Percentiles rank a stretch among this genome's conserved stretches.
These are phyloP conservation scores for Petromus typicus DNA, from an alignment of 2,113 vertebrate genomes.

Conservation along the genomic window DNA sequence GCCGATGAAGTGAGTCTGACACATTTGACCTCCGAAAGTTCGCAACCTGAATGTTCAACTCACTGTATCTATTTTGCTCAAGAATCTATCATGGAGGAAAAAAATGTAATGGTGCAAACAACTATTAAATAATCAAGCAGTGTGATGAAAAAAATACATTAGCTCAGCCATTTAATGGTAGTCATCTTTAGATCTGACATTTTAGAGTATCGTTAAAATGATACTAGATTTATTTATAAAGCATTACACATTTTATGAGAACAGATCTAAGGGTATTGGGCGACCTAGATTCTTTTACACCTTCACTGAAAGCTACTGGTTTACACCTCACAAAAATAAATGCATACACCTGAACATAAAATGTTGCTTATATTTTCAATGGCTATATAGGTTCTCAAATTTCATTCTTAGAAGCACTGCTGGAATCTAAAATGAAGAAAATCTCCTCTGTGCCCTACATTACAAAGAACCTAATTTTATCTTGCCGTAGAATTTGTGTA, in stretches of 20 bases:
- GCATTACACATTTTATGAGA: background rate
- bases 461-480: background rate
- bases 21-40: background rate
- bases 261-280: background rate
- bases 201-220: slow-evolving; percentile 8
- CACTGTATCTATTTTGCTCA: background rate
- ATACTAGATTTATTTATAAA: slow-evolving; percentile 28
- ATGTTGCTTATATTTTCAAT: background rate
- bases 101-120: background rate
- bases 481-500: background rate
- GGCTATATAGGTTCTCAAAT: background rate
- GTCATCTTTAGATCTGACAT: background rate
- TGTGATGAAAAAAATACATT: slow-evolving; percentile 13
- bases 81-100: background rate
- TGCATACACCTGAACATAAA: background rate
- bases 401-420: background rate
- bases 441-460: background rate
- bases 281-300: slow-evolving; percentile 36
- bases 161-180: background rate
- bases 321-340: slow-evolving; percentile 35
- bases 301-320: background rate
- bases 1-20: background rate
- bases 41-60: background rate
- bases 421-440: slow-evolving; percentile 42
- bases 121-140: background rate